phyloP scores from a whole-genome alignment of 2,888 invertebrate species.

The Epirrhoe tristata region DNA sequence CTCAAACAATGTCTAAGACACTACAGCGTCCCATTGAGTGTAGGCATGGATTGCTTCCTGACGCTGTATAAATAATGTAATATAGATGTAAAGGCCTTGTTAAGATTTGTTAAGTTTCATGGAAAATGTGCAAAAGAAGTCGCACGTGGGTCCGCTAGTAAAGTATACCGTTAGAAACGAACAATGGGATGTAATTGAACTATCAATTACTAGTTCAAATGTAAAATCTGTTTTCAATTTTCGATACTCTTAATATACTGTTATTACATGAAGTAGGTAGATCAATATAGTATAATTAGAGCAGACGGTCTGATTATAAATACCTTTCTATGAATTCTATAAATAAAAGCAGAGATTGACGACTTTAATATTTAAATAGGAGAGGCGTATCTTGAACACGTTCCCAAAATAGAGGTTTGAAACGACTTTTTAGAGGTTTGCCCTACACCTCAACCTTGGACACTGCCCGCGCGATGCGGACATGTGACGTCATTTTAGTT shows the following conservation, averaged over 20 bases:
- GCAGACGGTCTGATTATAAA: background rate
- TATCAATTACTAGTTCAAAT: background rate
- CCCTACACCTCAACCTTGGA: slow-evolving; percentile 31
- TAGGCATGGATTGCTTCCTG: too few relatives aligned
- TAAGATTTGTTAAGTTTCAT: too few relatives aligned
- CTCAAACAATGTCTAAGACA: too few relatives aligned
- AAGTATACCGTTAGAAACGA: too few relatives aligned
- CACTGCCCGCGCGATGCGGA: slow-evolving; percentile 26
- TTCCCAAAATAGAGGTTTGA: slow-evolving; percentile 55
- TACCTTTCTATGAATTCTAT: slow-evolving; percentile 2
- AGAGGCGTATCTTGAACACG: slow-evolving; percentile 25
- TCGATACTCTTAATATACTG: background rate
- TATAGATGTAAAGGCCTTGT: too few relatives aligned
- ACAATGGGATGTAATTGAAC: too few relatives aligned
- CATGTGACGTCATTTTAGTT: slow-evolving; percentile 12
- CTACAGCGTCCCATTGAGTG: too few relatives aligned
- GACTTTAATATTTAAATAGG: slow-evolving; percentile 22
- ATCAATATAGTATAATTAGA: background rate
- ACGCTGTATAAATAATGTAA: too few relatives aligned
- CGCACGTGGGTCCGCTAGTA: too few relatives aligned
- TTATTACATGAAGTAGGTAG: background rate
- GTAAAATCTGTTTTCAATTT: background rate
- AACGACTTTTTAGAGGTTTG: slow-evolving; percentile 53
- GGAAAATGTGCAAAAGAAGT: too few relatives aligned
- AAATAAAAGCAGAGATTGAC: slow-evolving; percentile 20